A percentile compares a stretch with the other conserved stretches of the same genome.
Conservation (phyloP, 1,140 invertebrate genomes). For the Drosophila erecta region DNA sequence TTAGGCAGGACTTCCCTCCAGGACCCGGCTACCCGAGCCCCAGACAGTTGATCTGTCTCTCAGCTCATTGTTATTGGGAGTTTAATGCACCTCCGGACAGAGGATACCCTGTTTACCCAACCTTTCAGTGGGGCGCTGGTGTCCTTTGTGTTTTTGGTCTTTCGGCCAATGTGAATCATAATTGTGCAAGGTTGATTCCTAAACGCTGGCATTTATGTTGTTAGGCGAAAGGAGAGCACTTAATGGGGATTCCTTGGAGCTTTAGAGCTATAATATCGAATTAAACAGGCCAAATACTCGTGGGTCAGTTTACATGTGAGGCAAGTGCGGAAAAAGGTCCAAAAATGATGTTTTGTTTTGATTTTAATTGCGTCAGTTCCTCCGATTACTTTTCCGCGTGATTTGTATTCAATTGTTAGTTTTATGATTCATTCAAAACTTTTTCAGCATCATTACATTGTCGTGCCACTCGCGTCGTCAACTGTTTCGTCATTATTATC, state of each 20-base stretch:
- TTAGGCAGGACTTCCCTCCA: slow-evolving; percentile 21
- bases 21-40: background rate
- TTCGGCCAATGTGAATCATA: slow-evolving; percentile 16
- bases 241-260: background rate
- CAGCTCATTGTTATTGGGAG: slow-evolving; percentile 40
- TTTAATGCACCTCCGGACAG: slow-evolving; percentile 3
- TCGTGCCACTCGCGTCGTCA: slow-evolving; percentile 17
- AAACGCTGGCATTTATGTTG: background rate
- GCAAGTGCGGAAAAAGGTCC: too few relatives aligned
- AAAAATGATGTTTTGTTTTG: slow-evolving; percentile 1
- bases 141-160: slow-evolving; percentile 6
- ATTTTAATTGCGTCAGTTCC: slow-evolving; percentile 26
- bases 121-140: background rate
- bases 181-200: slow-evolving; percentile 7
- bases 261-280: too few relatives aligned
- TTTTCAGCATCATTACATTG: slow-evolving; percentile 15
- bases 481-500: slow-evolving; percentile 28
- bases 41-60: slow-evolving; percentile 24
- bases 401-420: slow-evolving; percentile 49
- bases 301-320: too few relatives aligned
- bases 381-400: slow-evolving; percentile 35
- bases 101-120: slow-evolving; percentile 6
- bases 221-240: too few relatives aligned
- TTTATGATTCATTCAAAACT: slow-evolving; percentile 43
- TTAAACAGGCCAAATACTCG: too few relatives aligned